phyloP scores from a whole-genome alignment of 2,113 vertebrate species.

The Syngnathus typhle region DNA sequence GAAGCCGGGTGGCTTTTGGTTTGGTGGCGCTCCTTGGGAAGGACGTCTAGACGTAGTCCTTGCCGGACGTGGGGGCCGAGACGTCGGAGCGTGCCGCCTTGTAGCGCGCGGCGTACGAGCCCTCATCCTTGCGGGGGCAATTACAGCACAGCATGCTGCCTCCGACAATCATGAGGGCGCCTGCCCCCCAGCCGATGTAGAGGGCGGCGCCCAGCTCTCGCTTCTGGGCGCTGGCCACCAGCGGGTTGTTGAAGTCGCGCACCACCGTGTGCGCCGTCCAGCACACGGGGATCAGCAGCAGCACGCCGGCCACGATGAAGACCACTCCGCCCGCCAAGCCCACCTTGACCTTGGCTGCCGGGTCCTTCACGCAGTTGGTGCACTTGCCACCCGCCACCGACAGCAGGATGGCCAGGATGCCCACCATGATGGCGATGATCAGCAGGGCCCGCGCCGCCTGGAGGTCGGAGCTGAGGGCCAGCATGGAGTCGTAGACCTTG shows the following conservation, averaged over 20 bases:
- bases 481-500: conserved; percentile 76
- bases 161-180: conserved; percentile 68
- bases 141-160: conserved; percentile 69
- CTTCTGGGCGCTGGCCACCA: conserved; percentile 54
- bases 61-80: conserved; percentile 49
- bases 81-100: conserved; percentile 48
- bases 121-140: conserved; percentile 56
- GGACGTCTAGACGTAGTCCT: conserved; percentile 58
- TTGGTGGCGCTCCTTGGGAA: not conserved
- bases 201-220: conserved; percentile 69
- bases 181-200: conserved; percentile 71
- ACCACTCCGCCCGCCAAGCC: conserved; percentile 58
- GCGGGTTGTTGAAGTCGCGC: conserved; percentile 69
- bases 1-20: no score
- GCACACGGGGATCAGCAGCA: conserved; percentile 70
- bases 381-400: conserved; percentile 70
- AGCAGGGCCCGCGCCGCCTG: conserved; percentile 71
- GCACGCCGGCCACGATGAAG: conserved; percentile 62
- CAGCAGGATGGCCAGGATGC: conserved; percentile 66
- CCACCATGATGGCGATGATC: conserved; percentile 65
- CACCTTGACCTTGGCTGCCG: conserved; percentile 59
- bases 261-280: conserved; percentile 69
- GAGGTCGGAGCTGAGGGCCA: conserved; percentile 69
- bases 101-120: conserved; percentile 55
- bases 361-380: conserved; percentile 71